These are phyloP conservation scores for Pelodiscus sinensis DNA, from an alignment of 2,113 vertebrate species.

Conservation along the genomic window DNA sequence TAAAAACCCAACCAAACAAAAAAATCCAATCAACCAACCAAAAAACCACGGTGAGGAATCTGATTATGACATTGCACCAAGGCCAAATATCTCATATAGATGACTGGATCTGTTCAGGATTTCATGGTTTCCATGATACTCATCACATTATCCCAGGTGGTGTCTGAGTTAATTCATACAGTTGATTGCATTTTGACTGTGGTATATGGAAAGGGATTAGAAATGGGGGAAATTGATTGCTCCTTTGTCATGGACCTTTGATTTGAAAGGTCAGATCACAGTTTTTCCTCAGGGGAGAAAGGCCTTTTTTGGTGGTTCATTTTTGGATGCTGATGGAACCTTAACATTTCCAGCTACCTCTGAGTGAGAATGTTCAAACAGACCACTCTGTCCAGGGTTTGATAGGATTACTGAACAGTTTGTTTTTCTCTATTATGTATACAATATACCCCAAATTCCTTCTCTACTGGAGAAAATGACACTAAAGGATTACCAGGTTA, in stretches of 20 bases:
- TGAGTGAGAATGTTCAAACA: background rate
- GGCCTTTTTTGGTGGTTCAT: background rate
- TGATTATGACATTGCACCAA: background rate
- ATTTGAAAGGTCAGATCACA: background rate
- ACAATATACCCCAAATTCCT: background rate
- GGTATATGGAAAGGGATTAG: accelerated
- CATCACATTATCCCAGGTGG: background rate
- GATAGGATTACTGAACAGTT: background rate
- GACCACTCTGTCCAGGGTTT: background rate
- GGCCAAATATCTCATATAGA: background rate
- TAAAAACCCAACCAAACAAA: background rate
- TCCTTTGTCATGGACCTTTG: background rate
- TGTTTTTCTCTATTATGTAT: background rate
- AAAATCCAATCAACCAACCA: no score
- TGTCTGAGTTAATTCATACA: background rate
- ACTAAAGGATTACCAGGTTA: background rate
- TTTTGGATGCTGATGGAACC: background rate
- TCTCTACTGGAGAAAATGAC: background rate
- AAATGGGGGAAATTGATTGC: background rate
- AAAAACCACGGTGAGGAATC: background rate
- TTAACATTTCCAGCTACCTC: background rate
- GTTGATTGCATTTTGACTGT: background rate
- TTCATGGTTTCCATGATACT: background rate
- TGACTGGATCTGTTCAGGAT: background rate
- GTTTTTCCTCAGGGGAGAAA: background rate